Conservation (phyloP, 2,113 vertebrate genomes). For the Tympanuchus pallidicinctus region DNA sequence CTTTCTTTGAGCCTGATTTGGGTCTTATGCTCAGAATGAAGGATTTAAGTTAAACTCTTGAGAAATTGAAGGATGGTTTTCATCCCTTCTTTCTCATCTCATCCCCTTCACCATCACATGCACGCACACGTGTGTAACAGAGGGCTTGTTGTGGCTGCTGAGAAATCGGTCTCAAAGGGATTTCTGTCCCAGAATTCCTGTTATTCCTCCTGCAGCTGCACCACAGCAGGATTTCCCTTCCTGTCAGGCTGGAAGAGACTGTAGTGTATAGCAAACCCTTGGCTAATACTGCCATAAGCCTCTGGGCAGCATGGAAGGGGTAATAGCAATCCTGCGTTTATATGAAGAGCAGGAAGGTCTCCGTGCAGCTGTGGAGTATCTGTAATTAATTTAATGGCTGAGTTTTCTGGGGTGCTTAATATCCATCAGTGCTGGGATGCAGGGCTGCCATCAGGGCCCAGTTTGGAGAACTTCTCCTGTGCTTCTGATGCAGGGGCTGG, state of each 20-base stretch:
- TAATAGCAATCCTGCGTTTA: neutral
- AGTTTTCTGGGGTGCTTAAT: neutral
- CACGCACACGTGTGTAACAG: neutral
- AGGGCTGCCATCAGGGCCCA: neutral
- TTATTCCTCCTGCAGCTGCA: constrained; percentile 2
- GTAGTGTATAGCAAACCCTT: neutral
- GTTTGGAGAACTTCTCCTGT: neutral
- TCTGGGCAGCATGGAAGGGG: neutral
- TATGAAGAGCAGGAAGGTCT: neutral
- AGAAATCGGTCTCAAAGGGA: neutral
- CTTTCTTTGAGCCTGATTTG: constrained; percentile 59
- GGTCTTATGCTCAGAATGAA: constrained; percentile 58
- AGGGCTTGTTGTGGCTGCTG: neutral
- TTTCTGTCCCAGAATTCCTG: constrained; percentile 11
- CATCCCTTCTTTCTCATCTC: constrained; percentile 20
- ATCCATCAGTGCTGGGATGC: rapidly evolving
- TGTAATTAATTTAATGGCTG: neutral
- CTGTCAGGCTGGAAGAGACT: constrained; percentile 9
- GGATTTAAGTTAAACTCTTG: constrained; percentile 62
- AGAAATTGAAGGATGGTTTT: constrained; percentile 56
- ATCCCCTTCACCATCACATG: neutral
- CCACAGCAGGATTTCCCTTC: neutral
- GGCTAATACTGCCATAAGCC: neutral
- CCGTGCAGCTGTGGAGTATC: neutral
- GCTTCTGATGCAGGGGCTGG: neutral